Conservation (phyloP, 2,113 vertebrate species). For the Sceloporus undulatus region DNA sequence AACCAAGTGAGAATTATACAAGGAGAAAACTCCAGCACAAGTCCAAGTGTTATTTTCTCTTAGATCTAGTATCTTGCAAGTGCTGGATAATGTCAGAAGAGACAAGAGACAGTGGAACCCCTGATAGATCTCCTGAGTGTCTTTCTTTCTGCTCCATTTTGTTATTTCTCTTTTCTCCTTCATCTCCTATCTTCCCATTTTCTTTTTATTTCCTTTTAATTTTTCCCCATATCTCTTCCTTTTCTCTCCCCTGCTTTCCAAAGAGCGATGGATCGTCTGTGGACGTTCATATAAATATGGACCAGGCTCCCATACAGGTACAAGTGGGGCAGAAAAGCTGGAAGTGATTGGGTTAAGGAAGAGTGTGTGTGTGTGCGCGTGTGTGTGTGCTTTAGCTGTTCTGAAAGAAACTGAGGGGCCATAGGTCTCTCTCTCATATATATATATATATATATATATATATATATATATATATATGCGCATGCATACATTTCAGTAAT, state of each 20-base stretch:
- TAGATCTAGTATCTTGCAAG: neutral
- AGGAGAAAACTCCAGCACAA: neutral
- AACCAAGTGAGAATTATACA: too few species aligned
- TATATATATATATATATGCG: too few species aligned
- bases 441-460: too few species aligned
- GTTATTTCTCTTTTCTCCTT: neutral
- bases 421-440: too few species aligned
- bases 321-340: conserved; percentile 55
- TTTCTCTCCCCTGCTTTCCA: conserved; percentile 31
- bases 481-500: too few species aligned
- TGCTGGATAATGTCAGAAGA: neutral
- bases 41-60: neutral
- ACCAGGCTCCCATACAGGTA: conserved; percentile 82
- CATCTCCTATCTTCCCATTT: rapidly evolving
- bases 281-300: conserved; percentile 92
- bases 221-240: neutral
- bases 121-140: neutral
- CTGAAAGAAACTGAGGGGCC: too few species aligned
- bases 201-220: neutral
- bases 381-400: neutral
- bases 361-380: neutral
- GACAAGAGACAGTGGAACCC: too few species aligned
- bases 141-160: conserved; percentile 13
- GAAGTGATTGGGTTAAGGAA: neutral
- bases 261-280: conserved; percentile 85